A percentile compares a stretch with the other conserved stretches of the same genome.
Evolutionary conservation across 2,113 vertebrate species (phyloP).

Genomic region (Larimichthys polyactis): DNA sequence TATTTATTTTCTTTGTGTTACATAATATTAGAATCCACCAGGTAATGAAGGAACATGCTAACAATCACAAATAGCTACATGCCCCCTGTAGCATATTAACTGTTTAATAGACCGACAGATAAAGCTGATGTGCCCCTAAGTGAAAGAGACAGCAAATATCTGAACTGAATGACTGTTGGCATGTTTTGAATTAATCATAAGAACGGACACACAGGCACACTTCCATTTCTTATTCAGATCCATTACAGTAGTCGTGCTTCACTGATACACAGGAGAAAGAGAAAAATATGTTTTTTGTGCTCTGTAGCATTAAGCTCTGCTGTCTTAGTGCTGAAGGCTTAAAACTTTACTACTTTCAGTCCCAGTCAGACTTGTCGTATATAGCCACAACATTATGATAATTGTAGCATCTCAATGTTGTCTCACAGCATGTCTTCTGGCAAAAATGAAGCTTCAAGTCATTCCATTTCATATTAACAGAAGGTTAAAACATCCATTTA

Average conservation of each 20-base stretch:
- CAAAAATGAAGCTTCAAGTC: slow-evolving; percentile 30
- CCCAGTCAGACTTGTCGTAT: background rate
- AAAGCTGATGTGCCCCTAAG: background rate
- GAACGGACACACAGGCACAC: background rate
- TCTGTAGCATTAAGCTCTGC: slow-evolving; percentile 41
- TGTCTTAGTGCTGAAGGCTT: slow-evolving; percentile 24
- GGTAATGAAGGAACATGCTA: slow-evolving; percentile 26
- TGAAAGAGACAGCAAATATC: background rate
- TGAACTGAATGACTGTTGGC: background rate
- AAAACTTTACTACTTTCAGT: slow-evolving; percentile 23
- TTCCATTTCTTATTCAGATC: slow-evolving; percentile 22
- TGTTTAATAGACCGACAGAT: slow-evolving; percentile 11
- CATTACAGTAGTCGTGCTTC: slow-evolving; percentile 36
- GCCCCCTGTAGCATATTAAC: slow-evolving; percentile 15
- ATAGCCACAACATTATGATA: slow-evolving; percentile 41
- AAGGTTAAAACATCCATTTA: slow-evolving; percentile 62
- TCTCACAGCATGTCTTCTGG: slow-evolving; percentile 48
- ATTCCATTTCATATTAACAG: slow-evolving; percentile 56
- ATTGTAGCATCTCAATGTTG: slow-evolving; percentile 47
- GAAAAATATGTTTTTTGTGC: slow-evolving; percentile 32
- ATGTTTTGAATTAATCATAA: slow-evolving; percentile 23
- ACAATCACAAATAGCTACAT: slow-evolving; percentile 21
- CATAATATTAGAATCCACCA: slow-evolving; percentile 39
- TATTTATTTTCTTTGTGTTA: slow-evolving; percentile 44
- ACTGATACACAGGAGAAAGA: slow-evolving; percentile 16